Conservation (phyloP, 1,140 invertebrate genomes). For the Meloidogyne exigua region DNA sequence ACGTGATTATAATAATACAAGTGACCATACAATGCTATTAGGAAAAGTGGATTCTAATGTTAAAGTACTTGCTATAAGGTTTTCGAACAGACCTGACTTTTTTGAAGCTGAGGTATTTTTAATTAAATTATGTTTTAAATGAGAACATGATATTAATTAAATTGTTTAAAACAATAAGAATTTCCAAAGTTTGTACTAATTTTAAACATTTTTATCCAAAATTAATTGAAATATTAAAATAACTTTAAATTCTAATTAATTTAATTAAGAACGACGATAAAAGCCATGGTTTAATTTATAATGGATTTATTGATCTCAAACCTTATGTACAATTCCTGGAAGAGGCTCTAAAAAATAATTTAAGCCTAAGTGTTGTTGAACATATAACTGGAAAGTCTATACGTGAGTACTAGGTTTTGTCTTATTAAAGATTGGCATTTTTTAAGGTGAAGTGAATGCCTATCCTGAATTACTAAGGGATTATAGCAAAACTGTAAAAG, state of each 20-base stretch:
- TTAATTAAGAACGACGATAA: not conserved
- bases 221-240: too few relatives aligned
- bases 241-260: not conserved
- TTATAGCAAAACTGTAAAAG: not conserved
- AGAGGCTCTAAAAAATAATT: conserved; percentile 9
- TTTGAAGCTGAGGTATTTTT: conserved; percentile 19
- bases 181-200: too few relatives aligned
- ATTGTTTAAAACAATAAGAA: too few relatives aligned
- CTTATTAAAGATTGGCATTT: not conserved
- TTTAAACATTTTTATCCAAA: too few relatives aligned
- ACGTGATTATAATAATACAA: not conserved
- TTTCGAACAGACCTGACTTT: conserved; percentile 17
- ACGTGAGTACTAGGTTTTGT: conserved; percentile 3
- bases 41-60: not conserved
- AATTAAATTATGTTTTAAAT: too few relatives aligned
- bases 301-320: not conserved
- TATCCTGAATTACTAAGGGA: not conserved
- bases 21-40: not conserved
- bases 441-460: conserved; percentile 15
- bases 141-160: too few relatives aligned
- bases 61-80: conserved; percentile 8
- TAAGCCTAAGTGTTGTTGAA: conserved; percentile 2
- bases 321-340: conserved; percentile 22
- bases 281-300: conserved; percentile 16
- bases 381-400: not conserved